phyloP scores from a whole-genome alignment of 2,888 invertebrate genomes.

The Tyria jacobaeae region DNA sequence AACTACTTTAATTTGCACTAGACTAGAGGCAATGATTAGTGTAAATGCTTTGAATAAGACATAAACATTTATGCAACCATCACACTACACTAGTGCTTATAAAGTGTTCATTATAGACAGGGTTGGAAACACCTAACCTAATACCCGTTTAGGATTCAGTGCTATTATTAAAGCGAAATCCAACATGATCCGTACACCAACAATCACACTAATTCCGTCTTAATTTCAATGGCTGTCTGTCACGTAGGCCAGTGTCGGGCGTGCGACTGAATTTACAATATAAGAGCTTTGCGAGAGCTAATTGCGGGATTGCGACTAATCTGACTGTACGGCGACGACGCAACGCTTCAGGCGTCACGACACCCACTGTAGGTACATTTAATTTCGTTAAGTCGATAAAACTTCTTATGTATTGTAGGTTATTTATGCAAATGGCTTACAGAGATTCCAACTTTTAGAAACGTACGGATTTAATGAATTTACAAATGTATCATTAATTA shows the following conservation, averaged over 20 bases:
- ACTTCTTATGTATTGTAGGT: conserved; percentile 18
- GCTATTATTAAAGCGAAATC: conserved; percentile 11
- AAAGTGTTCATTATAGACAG: neutral
- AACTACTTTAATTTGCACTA: neutral
- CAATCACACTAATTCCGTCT: conserved; percentile 35
- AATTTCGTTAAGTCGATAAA: conserved; percentile 51
- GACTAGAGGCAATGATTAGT: neutral
- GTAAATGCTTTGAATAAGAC: neutral
- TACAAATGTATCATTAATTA: conserved; percentile 11
- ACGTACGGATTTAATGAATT: conserved; percentile 12
- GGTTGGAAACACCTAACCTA: conserved; percentile 1
- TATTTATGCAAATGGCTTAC: conserved; percentile 14
- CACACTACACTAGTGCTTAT: neutral
- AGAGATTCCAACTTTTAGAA: conserved; percentile 13
- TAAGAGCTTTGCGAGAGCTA: conserved; percentile 54
- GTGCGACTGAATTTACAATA: conserved; percentile 50
- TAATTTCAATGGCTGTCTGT: conserved; percentile 47
- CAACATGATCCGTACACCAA: conserved; percentile 18
- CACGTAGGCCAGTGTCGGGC: conserved; percentile 43
- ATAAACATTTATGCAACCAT: neutral
- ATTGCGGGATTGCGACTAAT: conserved; percentile 57
- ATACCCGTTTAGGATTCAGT: conserved; percentile 4
- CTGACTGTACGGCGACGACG: conserved; percentile 32
- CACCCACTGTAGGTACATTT: conserved; percentile 42
- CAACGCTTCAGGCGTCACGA: conserved; percentile 24